Conservation (phyloP, 2,797 vertebrate species). For the Taenioides sp. region DNA sequence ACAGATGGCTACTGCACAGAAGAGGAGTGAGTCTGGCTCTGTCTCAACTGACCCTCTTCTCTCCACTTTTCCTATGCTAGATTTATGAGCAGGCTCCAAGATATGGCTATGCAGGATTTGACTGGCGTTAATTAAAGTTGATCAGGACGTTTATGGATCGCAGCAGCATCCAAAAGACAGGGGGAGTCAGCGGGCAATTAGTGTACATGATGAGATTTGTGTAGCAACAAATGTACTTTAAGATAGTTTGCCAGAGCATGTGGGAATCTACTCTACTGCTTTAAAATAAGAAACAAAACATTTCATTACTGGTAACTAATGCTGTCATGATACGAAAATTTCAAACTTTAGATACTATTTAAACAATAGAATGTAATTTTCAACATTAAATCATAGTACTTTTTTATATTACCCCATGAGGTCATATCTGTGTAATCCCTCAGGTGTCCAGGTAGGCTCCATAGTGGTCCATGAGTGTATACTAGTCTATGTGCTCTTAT, state of each 20-base stretch:
- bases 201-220: background rate
- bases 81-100: slow-evolving; percentile 50
- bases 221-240: background rate
- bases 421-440: too few species aligned
- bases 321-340: too few species aligned
- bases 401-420: too few species aligned
- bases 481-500: too few species aligned
- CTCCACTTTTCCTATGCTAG: slow-evolving; percentile 25
- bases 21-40: slow-evolving; percentile 47
- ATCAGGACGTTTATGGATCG: slow-evolving; percentile 15
- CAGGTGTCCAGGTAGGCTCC: too few species aligned
- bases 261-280: background rate
- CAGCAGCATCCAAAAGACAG: slow-evolving; percentile 7
- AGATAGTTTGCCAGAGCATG: background rate
- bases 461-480: too few species aligned
- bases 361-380: too few species aligned
- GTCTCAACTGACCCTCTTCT: slow-evolving; percentile 42
- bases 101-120: slow-evolving; percentile 34
- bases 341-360: too few species aligned
- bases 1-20: slow-evolving; percentile 64
- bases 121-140: slow-evolving; percentile 41
- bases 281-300: background rate
- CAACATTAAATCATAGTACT: too few species aligned
- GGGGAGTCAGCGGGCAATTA: background rate
- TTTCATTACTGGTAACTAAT: background rate